A percentile compares a stretch with the other conserved stretches of the same genome.
Evolutionary conservation across 2,113 vertebrate genomes (phyloP).

Genomic region (Rhinoptilus africanus): DNA sequence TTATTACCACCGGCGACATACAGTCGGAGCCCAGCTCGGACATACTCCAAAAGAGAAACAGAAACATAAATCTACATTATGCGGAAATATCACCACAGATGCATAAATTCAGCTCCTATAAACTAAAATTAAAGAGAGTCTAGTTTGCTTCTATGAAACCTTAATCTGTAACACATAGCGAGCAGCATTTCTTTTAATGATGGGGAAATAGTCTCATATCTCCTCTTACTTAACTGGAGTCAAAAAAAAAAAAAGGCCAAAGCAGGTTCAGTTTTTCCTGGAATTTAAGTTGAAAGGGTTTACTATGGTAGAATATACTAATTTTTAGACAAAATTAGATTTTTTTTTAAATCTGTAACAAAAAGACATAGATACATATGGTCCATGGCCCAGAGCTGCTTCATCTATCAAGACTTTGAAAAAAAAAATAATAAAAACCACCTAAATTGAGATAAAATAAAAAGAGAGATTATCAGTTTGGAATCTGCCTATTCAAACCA

Average conservation of each 20-base stretch:
- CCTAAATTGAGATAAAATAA: background rate
- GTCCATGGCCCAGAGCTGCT: background rate
- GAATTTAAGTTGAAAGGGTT: background rate
- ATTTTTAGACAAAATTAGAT: background rate
- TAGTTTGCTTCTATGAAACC: background rate
- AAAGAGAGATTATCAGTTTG: background rate
- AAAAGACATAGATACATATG: accelerated
- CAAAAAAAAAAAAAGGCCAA: background rate
- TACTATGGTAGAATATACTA: background rate
- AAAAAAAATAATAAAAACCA: background rate
- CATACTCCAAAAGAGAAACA: background rate
- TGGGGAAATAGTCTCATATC: background rate
- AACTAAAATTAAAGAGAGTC: background rate
- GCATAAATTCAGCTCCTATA: background rate
- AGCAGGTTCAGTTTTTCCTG: background rate
- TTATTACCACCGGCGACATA: background rate
- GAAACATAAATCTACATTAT: background rate
- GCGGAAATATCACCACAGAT: background rate
- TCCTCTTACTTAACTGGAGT: background rate
- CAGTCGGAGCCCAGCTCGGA: background rate
- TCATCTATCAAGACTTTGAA: background rate
- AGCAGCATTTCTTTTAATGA: background rate
- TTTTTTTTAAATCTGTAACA: background rate
- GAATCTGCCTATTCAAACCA: background rate
- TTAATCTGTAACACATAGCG: background rate